A percentile compares a stretch with the other conserved stretches of the same genome.
These are phyloP conservation scores for Thumatha senex DNA, from an alignment of 2,888 invertebrate species.

Conservation along the genomic window DNA sequence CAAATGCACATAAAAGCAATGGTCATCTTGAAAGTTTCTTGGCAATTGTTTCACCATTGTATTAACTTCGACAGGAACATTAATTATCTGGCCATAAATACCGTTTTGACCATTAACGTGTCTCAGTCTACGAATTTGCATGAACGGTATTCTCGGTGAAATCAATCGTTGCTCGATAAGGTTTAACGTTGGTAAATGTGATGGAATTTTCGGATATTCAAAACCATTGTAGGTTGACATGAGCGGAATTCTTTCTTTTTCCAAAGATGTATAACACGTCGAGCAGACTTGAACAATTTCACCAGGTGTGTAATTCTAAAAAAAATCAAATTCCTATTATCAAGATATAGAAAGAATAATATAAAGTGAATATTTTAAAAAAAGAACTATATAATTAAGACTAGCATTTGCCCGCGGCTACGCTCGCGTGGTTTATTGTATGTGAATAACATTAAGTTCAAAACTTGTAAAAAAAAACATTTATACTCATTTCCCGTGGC, in stretches of 20 bases:
- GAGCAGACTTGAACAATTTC: too few relatives aligned
- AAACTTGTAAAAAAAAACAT: too few relatives aligned
- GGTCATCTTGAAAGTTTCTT: constrained; percentile 33
- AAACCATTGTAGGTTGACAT: constrained; percentile 37
- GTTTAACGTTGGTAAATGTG: constrained; percentile 33
- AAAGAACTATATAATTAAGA: constrained; percentile 24
- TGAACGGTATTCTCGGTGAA: too few relatives aligned
- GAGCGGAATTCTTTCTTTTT: constrained; percentile 20
- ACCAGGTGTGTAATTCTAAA: too few relatives aligned
- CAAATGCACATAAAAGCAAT: constrained; percentile 31
- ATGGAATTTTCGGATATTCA: constrained; percentile 37
- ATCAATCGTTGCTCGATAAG: constrained; percentile 33
- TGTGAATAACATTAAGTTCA: too few relatives aligned
- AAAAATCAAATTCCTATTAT: too few relatives aligned
- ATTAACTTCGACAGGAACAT: constrained; percentile 40
- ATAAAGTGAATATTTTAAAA: constrained; percentile 10
- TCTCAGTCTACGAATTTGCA: constrained; percentile 42
- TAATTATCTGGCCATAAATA: constrained; percentile 43
- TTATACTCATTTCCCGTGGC: too few relatives aligned
- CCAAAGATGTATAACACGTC: too few relatives aligned
- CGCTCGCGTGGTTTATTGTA: too few relatives aligned
- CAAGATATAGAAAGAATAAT: constrained; percentile 6
- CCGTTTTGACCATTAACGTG: constrained; percentile 35
- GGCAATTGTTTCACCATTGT: constrained; percentile 40
- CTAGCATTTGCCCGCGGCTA: too few relatives aligned